Evolutionary conservation across 2,888 invertebrate species (phyloP), one percentile per base, ranked within the genome.

Genomic region (Agonopterix arenella): DNA sequence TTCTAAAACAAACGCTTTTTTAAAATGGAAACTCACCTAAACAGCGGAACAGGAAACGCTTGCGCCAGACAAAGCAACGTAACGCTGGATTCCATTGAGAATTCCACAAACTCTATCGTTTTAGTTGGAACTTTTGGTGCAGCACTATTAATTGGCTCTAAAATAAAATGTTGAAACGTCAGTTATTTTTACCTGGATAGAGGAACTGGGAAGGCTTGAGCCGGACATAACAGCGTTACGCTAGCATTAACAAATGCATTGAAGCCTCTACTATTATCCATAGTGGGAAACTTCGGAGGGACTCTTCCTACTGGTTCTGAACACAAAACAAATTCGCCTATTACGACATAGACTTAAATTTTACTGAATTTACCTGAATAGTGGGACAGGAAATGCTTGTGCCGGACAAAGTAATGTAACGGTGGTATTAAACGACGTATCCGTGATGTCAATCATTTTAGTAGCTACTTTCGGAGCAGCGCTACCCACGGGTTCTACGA

Each of bases 121-220:
- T 85, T 84, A 60, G 78, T 90, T 45, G 92, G 91, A 54, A 93
- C 91, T 82, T 92, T 93, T 49, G 94, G 94, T 60, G 91, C 90
- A 46, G 93, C 90, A 69, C 93, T 93, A 88, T 93, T 93, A 61
- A 93, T 90, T 50, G 94, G 93, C 63, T 94, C 94, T 94, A 85
- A 69, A 84, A 83, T 64, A 71, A 75, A 73, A 75, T 67, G 28
- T 1, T 11, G n/a, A 49, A 11, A 46, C 18, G 11, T 36, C 13
- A 41, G 36, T n/a, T 52, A 64, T 64, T 53, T 55, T 83, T 91
- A 93, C 93, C 92, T 92, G 84, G 90, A 93, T 52, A 84, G 73
- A 57, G 92, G 92, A 53, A 90, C 84, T 59, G 92, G 93, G 69
- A 90, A 91, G 44, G 92, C 93, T 84, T 94, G 94, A 59, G 94